A percentile compares a stretch with the other conserved stretches of the same genome.
phyloP scores from a whole-genome alignment of 1,140 invertebrate genomes.

The Drosophila watanabei region DNA sequence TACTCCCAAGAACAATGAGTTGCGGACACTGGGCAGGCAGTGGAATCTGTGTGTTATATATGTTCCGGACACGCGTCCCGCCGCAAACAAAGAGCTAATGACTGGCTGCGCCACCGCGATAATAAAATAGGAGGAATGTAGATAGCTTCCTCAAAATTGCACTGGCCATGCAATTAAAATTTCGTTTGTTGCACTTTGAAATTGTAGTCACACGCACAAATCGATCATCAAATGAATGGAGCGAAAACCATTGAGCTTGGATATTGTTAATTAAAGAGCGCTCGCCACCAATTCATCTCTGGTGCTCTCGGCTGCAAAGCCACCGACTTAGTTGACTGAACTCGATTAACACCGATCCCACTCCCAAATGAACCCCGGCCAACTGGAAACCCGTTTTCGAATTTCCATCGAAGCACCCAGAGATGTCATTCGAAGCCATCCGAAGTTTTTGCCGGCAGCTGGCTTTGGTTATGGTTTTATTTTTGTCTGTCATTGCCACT shows the following conservation, averaged over 20 bases:
- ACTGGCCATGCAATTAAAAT: neutral
- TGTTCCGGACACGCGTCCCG: slow-evolving; percentile 9
- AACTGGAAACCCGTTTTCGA: slow-evolving; percentile 36
- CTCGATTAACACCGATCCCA: slow-evolving; percentile 30
- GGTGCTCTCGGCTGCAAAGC: slow-evolving; percentile 7
- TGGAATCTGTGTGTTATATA: slow-evolving; percentile 13
- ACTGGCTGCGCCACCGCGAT: neutral
- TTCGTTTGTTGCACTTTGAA: neutral
- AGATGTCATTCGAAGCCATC: slow-evolving; percentile 16
- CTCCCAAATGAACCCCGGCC: slow-evolving; percentile 25
- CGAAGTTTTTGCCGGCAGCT: slow-evolving; percentile 27
- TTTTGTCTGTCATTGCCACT: slow-evolving; percentile 26
- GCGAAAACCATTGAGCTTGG: slow-evolving; percentile 1
- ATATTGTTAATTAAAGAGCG: slow-evolving; percentile 6
- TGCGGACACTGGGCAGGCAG: slow-evolving; percentile 21
- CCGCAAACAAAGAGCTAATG: slow-evolving; percentile 16
- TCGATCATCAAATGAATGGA: slow-evolving; percentile 2
- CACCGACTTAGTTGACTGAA: slow-evolving; percentile 40
- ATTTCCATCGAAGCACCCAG: slow-evolving; percentile 22
- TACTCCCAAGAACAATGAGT: slow-evolving; percentile 32
- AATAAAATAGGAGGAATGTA: slow-evolving; percentile 21
- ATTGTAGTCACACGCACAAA: slow-evolving; percentile 7
- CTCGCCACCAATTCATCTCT: slow-evolving; percentile 11
- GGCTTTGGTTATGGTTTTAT: slow-evolving; percentile 13
- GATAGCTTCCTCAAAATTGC: slow-evolving; percentile 6